These are phyloP conservation scores for Meteorus sp. DNA, from an alignment of 1,140 invertebrate species.

Conservation along the genomic window DNA sequence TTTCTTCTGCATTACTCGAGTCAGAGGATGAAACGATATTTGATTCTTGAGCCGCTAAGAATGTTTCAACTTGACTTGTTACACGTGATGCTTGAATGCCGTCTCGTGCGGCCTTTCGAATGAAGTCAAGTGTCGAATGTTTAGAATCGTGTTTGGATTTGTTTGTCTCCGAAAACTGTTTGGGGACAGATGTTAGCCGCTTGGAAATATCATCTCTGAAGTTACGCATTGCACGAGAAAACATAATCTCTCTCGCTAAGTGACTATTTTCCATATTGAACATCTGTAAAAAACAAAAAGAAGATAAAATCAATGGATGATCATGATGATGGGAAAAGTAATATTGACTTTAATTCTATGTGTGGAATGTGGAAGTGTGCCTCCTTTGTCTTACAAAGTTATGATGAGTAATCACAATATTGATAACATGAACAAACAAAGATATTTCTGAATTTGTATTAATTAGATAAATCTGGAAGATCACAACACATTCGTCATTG, in stretches of 20 bases:
- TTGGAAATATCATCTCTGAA: conserved; percentile 36
- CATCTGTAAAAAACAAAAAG: conserved; percentile 36
- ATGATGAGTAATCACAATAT: conserved; percentile 13
- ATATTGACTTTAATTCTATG: conserved; percentile 17
- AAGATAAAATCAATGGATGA: conserved; percentile 7
- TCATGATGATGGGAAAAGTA: conserved; percentile 16
- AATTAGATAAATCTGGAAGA: conserved; percentile 35
- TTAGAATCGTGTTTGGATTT: conserved; percentile 20
- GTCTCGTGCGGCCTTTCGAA: conserved; percentile 42
- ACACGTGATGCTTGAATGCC: conserved; percentile 41
- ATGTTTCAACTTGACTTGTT: conserved; percentile 46
- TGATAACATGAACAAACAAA: conserved; percentile 3
- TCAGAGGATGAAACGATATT: conserved; percentile 33
- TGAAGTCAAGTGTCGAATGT: conserved; percentile 38
- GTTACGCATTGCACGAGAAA: conserved; percentile 41
- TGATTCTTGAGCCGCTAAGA: conserved; percentile 43
- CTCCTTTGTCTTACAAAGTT: conserved; percentile 36
- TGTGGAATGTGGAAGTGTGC: conserved; percentile 2
- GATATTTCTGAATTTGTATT: conserved; percentile 9
- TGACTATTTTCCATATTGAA: conserved; percentile 41
- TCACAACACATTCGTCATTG: conserved; percentile 37
- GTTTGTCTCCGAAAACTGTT: conserved; percentile 29
- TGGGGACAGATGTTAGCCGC: conserved; percentile 1
- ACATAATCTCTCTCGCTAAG: conserved; percentile 44
- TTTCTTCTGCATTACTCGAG: conserved; percentile 32